Evolutionary conservation across 2,797 vertebrate genomes (phyloP), one percentile per base, ranked within the genome.

Genomic region (Micropoecilia bifurca): DNA sequence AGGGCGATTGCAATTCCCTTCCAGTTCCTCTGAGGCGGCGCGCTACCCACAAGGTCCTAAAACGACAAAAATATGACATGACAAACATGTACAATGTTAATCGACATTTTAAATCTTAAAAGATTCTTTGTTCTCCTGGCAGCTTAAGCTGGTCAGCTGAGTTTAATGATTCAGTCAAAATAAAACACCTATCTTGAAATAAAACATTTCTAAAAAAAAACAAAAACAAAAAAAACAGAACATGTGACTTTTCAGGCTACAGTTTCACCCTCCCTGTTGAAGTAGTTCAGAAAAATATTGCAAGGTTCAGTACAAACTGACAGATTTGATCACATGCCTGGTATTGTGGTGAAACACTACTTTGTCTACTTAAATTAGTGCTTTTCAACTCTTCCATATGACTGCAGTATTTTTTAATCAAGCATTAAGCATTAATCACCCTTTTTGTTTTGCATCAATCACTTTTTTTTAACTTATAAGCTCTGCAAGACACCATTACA

Each of bases 1-100:
- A 99, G 95, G 0, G 99, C 98, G 46, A 99, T 99, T 18, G 98
- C 98, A 39, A 99, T 99, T 72, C 99, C 99, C 87, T 99, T 99
- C 99, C 99, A 99, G 95, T 99, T 99, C 71, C 98, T 97, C 91
- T 99, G 98, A 0, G 98, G 95, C 25, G 98, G 98, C 68, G 97
- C 97, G 20, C 97, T 99, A 45, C 99, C 98, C 93, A 99, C 98
- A 93, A 99, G 96, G 95, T 99, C 99, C 99, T 99, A 85, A 77
- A 86, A 83, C 55, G 78, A 79, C 28, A 85, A 25, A 81, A 50
- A 87, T 6, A 85, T 63, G 6, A 84, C 43, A 75, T 22, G 10
- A 18, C 14, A 75, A 53, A 71, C 39, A 79, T 43, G 41, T 45
- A 3, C 2, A 45, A 43, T 3, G 5, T 45, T 71, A 46, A 46